Evolutionary conservation across 1,140 invertebrate genomes (phyloP), one percentile per base, ranked within the genome.

Genomic region (Drosophila jambulina): DNA sequence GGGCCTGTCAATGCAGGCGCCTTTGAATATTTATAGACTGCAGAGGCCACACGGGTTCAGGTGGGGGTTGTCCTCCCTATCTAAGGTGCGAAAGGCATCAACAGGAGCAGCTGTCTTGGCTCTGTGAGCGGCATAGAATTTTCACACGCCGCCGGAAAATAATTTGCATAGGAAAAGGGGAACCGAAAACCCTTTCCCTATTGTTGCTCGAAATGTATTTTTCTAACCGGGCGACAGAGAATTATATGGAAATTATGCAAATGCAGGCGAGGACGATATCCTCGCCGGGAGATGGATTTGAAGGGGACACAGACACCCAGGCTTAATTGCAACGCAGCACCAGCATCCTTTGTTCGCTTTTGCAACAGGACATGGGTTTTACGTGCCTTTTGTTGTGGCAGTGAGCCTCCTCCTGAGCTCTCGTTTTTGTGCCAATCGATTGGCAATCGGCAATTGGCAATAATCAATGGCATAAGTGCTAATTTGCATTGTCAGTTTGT

Each of bases 181-280:
- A 56, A 67, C 17, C 10, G n/a, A n/a, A 13, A 72, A 72, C 70
- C 70, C 70, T 74, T 74, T 74, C 29, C 56, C 63, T 36, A 25
- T 60, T 65, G 27, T 51, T 72, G 38, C 58, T 46, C 56, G 29
- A 46, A 61, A 57, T 70, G 61, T 70, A 36, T 59, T 72, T 74
- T 75, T 80, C 63, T 68, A 78, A 78, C 34, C 58, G 82, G 63
- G 59, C 80, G 82, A 85, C 82, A 86, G 68, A 86, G 82, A 85
- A 82, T 85, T 86, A 85, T 85, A 72, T 86, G 82, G 48, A 86
- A 87, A 82, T 86, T 86, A 86, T 86, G 82, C 83, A 82, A 86
- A 86, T 86, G 64, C 78, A 78, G 32, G 54, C 60, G 36, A 49
- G 64, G 17, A 42, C 25, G 27, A 57, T 38, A 34, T 42, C 34